phyloP scores from a whole-genome alignment of 2,888 invertebrate genomes.

The Galerucella calmariensis region DNA sequence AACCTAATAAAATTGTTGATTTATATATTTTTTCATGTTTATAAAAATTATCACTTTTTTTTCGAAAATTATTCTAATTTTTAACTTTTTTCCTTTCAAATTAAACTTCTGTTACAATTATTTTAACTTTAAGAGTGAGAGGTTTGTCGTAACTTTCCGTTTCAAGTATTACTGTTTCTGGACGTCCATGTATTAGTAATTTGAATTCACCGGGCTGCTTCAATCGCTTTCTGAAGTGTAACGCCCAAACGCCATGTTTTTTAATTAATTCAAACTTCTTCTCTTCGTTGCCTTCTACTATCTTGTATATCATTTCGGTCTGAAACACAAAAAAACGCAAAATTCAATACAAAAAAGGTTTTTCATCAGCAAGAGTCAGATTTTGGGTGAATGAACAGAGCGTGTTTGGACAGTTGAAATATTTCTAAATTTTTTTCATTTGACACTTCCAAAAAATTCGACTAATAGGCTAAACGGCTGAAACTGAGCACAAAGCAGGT shows the following conservation, averaged over 20 bases:
- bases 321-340: slow-evolving; percentile 53
- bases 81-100: slow-evolving; percentile 3
- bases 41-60: slow-evolving; percentile 11
- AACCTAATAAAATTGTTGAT: not conserved
- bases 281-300: slow-evolving; percentile 70
- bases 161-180: slow-evolving; percentile 55
- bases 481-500: too few species aligned
- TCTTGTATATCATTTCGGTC: slow-evolving; percentile 70
- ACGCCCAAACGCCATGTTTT: slow-evolving; percentile 70
- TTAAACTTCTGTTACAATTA: slow-evolving; percentile 53
- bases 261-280: slow-evolving; percentile 70
- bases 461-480: too few species aligned
- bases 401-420: not conserved
- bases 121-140: slow-evolving; percentile 66
- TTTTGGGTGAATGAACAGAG: too few species aligned
- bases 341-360: not conserved
- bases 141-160: slow-evolving; percentile 69
- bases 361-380: too few species aligned
- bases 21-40: not conserved
- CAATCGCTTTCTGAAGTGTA: slow-evolving; percentile 71
- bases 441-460: too few species aligned
- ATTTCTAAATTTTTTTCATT: too few species aligned
- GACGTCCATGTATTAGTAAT: slow-evolving; percentile 68
- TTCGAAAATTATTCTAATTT: slow-evolving; percentile 14
- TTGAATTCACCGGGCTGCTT: slow-evolving; percentile 68